These are phyloP conservation scores for Cyclina sinensis DNA, from an alignment of 1,140 invertebrate genomes.

Conservation along the genomic window DNA sequence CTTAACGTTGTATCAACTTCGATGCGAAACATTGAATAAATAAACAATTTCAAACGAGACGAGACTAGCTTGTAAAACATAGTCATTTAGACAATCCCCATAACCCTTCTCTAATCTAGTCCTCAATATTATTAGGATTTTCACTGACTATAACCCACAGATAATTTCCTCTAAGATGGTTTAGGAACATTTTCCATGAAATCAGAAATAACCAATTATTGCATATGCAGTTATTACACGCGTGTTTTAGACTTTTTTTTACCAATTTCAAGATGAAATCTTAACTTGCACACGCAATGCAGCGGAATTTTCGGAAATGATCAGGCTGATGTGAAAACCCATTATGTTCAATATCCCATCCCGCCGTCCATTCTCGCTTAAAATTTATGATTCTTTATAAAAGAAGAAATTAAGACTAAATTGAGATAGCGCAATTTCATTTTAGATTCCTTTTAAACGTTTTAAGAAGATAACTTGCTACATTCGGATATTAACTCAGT, in stretches of 20 bases:
- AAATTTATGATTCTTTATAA: no score
- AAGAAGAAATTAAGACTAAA: no score
- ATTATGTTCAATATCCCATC: neutral
- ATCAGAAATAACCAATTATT: slow-evolving; percentile 40
- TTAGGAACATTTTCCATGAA: slow-evolving; percentile 15
- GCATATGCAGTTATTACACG: neutral
- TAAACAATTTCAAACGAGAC: slow-evolving; percentile 46
- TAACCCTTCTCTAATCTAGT: neutral
- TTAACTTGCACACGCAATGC: neutral
- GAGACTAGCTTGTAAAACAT: neutral
- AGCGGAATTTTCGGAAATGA: neutral
- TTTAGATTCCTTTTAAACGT: no score
- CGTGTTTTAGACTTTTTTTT: neutral
- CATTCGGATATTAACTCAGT: neutral
- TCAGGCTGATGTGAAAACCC: neutral
- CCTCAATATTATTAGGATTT: slow-evolving; percentile 20
- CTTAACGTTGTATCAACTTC: no score
- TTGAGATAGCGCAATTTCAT: no score
- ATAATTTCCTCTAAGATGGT: neutral
- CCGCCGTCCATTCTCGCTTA: no score
- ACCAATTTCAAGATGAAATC: slow-evolving; percentile 9
- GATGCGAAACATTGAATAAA: slow-evolving; percentile 45
- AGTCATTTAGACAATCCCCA: slow-evolving; percentile 40
- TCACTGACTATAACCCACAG: neutral
- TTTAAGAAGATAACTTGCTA: neutral